phyloP scores from a whole-genome alignment of 2,888 invertebrate genomes.

The Apodemia zela region DNA sequence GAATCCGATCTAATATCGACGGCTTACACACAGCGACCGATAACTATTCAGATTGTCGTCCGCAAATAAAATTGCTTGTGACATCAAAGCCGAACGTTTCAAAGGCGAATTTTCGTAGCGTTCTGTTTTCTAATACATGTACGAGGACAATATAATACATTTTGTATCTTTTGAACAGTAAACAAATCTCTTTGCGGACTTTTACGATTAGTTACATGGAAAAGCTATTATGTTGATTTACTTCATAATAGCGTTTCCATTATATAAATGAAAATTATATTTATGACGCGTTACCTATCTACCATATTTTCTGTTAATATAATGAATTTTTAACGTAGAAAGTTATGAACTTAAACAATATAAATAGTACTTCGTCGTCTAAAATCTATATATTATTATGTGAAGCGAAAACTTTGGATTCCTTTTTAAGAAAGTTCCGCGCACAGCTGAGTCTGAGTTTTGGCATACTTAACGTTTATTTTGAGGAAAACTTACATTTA shows the following conservation, averaged over 20 bases:
- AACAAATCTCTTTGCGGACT: conserved; percentile 13
- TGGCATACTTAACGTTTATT: too few relatives aligned
- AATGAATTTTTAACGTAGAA: too few relatives aligned
- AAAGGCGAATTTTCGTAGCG: conserved; percentile 26
- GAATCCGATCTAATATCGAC: conserved; percentile 42
- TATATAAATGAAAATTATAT: background rate
- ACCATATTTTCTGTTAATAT: background rate
- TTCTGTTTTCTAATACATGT: conserved; percentile 27
- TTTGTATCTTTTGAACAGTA: conserved; percentile 2
- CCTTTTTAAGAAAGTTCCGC: too few relatives aligned
- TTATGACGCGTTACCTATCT: background rate
- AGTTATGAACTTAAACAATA: too few relatives aligned
- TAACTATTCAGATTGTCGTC: conserved; percentile 29
- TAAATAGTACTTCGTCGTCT: too few relatives aligned
- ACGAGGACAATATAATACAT: background rate
- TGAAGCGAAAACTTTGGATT: too few relatives aligned
- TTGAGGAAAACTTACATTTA: too few relatives aligned
- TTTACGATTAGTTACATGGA: conserved; percentile 12
- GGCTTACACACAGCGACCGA: conserved; percentile 31
- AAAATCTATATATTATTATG: too few relatives aligned
- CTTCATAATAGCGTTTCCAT: background rate
- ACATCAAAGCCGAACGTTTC: conserved; percentile 28
- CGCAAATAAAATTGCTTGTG: conserved; percentile 27
- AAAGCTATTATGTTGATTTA: conserved; percentile 5
- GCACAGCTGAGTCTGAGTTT: too few relatives aligned